phyloP scores from a whole-genome alignment of 2,797 vertebrate genomes.

The Intellagama lesueurii region DNA sequence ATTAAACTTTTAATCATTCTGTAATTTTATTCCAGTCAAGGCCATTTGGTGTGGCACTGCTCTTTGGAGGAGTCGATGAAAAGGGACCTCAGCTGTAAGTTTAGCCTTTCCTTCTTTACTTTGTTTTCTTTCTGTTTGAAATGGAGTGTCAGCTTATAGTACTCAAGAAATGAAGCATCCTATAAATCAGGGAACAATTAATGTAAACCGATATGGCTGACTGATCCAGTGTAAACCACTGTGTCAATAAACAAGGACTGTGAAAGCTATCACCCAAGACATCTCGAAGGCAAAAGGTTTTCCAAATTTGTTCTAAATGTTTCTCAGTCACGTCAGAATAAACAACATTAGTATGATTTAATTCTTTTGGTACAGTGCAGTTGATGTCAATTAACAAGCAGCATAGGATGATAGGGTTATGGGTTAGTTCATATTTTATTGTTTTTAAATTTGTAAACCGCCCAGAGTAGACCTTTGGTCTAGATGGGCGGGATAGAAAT shows the following conservation, averaged over 20 bases:
- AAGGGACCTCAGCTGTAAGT: conserved; percentile 98
- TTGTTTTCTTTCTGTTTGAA: not conserved
- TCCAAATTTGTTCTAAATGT: not conserved
- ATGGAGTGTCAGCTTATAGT: not conserved
- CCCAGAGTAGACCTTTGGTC: too few species aligned
- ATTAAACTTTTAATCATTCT: conserved; percentile 14
- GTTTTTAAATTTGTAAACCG: too few species aligned
- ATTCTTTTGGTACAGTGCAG: not conserved
- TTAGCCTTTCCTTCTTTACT: not conserved
- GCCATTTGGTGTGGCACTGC: conserved; percentile 95
- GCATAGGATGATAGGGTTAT: not conserved
- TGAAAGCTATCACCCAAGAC: not conserved
- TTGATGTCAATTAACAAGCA: not conserved
- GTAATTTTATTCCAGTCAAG: conserved; percentile 84
- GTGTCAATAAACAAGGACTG: not conserved
- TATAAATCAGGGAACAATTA: conserved; percentile 27
- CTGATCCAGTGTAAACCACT: not conserved
- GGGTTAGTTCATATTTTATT: too few species aligned
- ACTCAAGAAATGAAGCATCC: not conserved
- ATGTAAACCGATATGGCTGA: not conserved
- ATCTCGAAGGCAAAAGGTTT: not conserved
- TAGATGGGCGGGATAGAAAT: too few species aligned
- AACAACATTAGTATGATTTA: not conserved
- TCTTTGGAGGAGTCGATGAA: conserved; percentile 97
- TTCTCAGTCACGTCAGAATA: not conserved